Percentiles rank a stretch among this genome's conserved stretches.
phyloP scores from a whole-genome alignment of 2,888 invertebrate species.

The Strigamia transsilvanica region DNA sequence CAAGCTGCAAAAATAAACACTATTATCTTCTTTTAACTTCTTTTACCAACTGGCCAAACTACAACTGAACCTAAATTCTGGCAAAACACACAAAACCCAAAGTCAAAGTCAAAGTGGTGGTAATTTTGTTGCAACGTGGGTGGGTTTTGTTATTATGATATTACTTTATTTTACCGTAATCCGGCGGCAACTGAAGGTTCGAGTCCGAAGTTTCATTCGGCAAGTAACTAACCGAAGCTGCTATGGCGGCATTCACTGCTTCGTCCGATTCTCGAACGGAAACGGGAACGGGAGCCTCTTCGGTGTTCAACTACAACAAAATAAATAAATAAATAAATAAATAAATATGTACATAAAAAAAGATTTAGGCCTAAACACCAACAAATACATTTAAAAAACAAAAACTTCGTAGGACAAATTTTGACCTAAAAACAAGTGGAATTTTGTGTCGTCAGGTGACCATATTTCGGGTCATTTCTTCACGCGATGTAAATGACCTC shows the following conservation, averaged over 20 bases:
- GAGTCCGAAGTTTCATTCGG: not conserved
- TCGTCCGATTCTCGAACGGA: not conserved
- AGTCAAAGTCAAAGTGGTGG: too few relatives aligned
- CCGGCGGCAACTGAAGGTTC: slow-evolving; percentile 21
- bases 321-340: not conserved
- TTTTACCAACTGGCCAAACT: not conserved
- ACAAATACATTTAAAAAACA: too few relatives aligned
- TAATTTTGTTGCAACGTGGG: too few relatives aligned
- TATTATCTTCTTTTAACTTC: too few relatives aligned
- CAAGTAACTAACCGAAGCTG: not conserved
- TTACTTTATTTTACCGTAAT: too few relatives aligned
- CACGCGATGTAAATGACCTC: slow-evolving; percentile 14
- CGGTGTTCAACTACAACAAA: slow-evolving; percentile 34
- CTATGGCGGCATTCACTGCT: not conserved
- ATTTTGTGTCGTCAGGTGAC: slow-evolving; percentile 5
- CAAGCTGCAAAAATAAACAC: too few relatives aligned
- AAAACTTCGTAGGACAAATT: too few relatives aligned
- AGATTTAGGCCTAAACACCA: not conserved
- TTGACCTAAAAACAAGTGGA: slow-evolving; percentile 3
- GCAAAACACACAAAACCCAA: too few relatives aligned
- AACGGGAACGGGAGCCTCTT: not conserved
- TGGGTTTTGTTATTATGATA: too few relatives aligned
- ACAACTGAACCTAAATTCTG: not conserved
- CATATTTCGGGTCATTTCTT: not conserved
- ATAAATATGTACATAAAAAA: not conserved